Conservation (phyloP, 1,140 invertebrate genomes). For the Elysia chlorotica region DNA sequence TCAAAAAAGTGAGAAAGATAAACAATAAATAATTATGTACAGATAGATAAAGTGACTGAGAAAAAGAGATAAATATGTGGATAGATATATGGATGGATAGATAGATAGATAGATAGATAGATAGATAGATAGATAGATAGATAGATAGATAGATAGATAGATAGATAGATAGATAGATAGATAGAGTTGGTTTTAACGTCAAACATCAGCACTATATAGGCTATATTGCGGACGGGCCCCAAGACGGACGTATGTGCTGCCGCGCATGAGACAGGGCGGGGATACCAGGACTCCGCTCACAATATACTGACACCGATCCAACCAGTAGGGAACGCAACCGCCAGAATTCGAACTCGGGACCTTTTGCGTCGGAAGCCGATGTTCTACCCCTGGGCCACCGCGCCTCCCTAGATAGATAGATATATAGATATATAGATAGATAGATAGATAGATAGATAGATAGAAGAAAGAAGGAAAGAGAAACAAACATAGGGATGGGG, state of each 20-base stretch:
- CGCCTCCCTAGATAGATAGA: no score
- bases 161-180: conserved; percentile 4
- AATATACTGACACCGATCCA: background rate
- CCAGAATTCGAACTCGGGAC: background rate
- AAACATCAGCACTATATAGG: background rate
- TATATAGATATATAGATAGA: no score
- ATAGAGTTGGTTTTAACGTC: background rate
- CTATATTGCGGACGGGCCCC: background rate
- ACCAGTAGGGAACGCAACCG: background rate
- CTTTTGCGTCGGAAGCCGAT: background rate
- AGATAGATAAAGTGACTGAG: background rate
- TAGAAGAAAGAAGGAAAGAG: background rate
- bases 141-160: conserved; percentile 11
- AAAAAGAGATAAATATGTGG: background rate
- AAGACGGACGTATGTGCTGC: background rate
- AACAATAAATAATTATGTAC: background rate
- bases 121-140: conserved; percentile 4
- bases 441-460: background rate
- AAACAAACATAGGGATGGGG: background rate
- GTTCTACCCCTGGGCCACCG: background rate
- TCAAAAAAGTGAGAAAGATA: background rate
- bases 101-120: conserved; percentile 9
- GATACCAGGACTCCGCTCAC: background rate
- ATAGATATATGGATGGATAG: background rate
- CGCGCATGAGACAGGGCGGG: conserved; percentile 12